Base-by-base conservation (phyloP, 2,888 invertebrate genomes). In the Incurvaria masculella region DNA sequence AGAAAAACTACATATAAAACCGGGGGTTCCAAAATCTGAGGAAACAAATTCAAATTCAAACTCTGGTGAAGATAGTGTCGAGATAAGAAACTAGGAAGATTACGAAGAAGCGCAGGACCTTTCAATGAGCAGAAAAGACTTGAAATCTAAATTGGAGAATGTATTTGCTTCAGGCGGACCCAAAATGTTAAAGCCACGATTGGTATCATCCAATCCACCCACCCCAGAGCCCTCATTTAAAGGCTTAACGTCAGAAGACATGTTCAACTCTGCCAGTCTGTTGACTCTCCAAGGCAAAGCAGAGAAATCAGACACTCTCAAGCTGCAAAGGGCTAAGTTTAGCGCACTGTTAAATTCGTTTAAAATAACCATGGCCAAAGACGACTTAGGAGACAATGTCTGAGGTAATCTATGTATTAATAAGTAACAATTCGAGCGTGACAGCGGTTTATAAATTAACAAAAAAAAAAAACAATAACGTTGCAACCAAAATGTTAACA, bases 261-360 rank as follows among this genome's bases (percentile, higher is more conserved):
- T 33, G 33, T 33, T 33, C 33, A 8, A 4, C 18, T 19, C 20
- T 2, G 14, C 39, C 19, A n/a, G 14, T 8, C 14, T 33, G 6
- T 8, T n/a, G 3, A n/a, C 72, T 70, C 52, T 59, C 58, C 8
- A 75, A 75, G 42, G 73, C 0, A 75, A 74, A 59, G 58, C 69
- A 50, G 72, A 73, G 33, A 76, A 72, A 56, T 75, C 75, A 48
- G 76, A 79, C 53, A 79, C 79, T 2, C 57, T 79, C 39, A 72
- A 69, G 49, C 57, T 78, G 54, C 78, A 79, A 52, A 72, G 64
- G 56, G 73, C 66, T 1, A 72, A 66, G 53, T 79, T 71, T 52
- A 63, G 72, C 52, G 70, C 60, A 58, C 76, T 78, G 58, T 57
- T 78, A 43, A 72, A 72, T 61, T 74, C 76, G n/a, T 64, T 78